phyloP scores from a whole-genome alignment of 2,113 vertebrate species.

The Gracilinanus agilis region DNA sequence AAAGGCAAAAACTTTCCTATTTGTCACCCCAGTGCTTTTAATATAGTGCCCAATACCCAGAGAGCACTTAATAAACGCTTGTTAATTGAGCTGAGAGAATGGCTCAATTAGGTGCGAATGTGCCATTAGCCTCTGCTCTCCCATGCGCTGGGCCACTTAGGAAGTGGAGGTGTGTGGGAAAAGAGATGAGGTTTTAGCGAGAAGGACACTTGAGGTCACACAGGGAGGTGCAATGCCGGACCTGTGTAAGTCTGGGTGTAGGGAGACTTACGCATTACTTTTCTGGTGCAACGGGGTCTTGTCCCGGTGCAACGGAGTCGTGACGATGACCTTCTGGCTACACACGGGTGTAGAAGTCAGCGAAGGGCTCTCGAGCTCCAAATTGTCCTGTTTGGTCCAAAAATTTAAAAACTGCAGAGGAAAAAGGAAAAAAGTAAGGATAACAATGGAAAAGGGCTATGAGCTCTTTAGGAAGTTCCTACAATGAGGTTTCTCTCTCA shows the following conservation, averaged over 20 bases:
- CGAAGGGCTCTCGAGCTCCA: slow-evolving; percentile 96
- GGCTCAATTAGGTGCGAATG: neutral
- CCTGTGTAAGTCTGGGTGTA: neutral
- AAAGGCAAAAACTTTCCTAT: neutral
- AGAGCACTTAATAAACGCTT: neutral
- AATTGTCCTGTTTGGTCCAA: slow-evolving; percentile 95
- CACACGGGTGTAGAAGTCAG: slow-evolving; percentile 97
- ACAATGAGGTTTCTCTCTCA: neutral
- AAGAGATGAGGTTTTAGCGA: neutral
- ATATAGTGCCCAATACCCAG: neutral
- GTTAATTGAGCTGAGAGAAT: neutral
- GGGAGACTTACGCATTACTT: slow-evolving; percentile 86
- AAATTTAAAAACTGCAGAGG: slow-evolving; percentile 94
- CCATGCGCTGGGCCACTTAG: neutral
- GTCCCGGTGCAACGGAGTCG: slow-evolving; percentile 95
- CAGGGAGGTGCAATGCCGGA: rapidly evolving
- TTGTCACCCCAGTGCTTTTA: neutral
- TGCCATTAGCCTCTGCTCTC: neutral
- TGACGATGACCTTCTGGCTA: slow-evolving; percentile 96
- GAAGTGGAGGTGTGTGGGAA: neutral
- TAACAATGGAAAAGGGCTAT: neutral
- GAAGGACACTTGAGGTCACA: neutral
- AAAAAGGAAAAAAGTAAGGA: slow-evolving; percentile 1
- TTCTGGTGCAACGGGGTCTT: slow-evolving; percentile 96
- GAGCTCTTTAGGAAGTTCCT: neutral